Evolutionary conservation across 2,797 vertebrate species (phyloP).

Genomic region (Peromyscus nudipes): DNA sequence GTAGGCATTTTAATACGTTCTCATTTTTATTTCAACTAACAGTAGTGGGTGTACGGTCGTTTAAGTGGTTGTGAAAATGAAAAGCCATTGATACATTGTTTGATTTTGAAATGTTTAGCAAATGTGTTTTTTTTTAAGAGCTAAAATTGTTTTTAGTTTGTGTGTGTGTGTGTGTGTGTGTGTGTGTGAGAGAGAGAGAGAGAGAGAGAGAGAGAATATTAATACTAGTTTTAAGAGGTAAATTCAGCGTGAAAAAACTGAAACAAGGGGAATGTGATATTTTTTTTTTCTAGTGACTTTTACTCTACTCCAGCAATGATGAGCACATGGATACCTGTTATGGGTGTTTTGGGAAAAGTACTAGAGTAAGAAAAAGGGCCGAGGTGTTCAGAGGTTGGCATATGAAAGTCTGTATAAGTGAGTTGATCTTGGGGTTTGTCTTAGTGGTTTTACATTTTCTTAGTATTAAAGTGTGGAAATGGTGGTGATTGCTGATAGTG

Average conservation of each 20-base stretch:
- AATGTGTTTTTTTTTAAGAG: not conserved
- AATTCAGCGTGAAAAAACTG: slow-evolving; percentile 43
- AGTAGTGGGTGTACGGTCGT: slow-evolving; percentile 32
- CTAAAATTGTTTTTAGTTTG: not conserved
- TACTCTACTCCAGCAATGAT: slow-evolving; percentile 25
- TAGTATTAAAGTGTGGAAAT: slow-evolving; percentile 55
- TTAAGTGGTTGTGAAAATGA: slow-evolving; percentile 63
- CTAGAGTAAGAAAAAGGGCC: not conserved
- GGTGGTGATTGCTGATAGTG: not conserved
- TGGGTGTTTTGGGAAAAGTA: not conserved
- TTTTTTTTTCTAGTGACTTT: not conserved
- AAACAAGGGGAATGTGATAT: not conserved
- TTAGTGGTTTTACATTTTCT: slow-evolving; percentile 53
- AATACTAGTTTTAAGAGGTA: slow-evolving; percentile 49
- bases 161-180: not conserved
- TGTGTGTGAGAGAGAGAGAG: not conserved
- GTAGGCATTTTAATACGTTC: slow-evolving; percentile 17
- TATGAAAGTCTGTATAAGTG: slow-evolving; percentile 34
- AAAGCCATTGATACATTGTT: not conserved
- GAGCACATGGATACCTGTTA: not conserved
- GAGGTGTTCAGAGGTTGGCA: slow-evolving; percentile 39
- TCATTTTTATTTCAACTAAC: slow-evolving; percentile 65
- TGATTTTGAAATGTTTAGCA: slow-evolving; percentile 42
- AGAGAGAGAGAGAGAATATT: not conserved
- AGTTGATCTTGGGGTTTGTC: slow-evolving; percentile 55